Evolutionary conservation across 1,140 invertebrate genomes (phyloP), one percentile per base, ranked within the genome.

Genomic region (Laodelphax striatellus): DNA sequence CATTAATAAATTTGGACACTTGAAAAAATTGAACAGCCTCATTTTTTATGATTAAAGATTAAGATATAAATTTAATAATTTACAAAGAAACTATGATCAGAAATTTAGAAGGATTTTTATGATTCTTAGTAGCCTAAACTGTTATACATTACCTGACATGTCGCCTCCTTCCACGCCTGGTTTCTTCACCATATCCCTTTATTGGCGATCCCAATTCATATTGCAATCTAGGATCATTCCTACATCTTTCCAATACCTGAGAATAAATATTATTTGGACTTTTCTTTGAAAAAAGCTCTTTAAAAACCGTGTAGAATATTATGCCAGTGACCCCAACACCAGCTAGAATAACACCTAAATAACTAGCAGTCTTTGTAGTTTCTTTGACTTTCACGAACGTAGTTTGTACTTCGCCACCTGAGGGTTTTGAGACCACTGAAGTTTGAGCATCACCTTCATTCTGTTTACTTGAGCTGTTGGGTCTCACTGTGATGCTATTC

Each of bases 261-360:
- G 82, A 82, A 69, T 93, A 95, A 60, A 95, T 80, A 67, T 82
- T 88, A 75, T 88, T 90, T 0, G 89, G 83, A 73, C 91, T 94
- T 65, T 88, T 84, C 64, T 80, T 83, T 4, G 90, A 94, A 75
- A 94, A 93, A 19, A 95, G 72, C 74, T 95, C 92, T 58, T 80
- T 79, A 65, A 92, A 88, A 62, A 94, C 81, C 42, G 84, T 80
- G 71, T 87, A 94, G 67, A 92, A 85, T 71, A 95, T 83, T 2
- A 85, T 70, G 52, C 82, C 84, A 22, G 87, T 90, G 0, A 92
- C 79, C 21, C 84, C 85, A 46, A 92, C 68, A 16, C 91, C 90
- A 34, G 81, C 71, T 31, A 92, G 60, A 57, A 94, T 90, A n/a
- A 94, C 81, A 11, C 82, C 82, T 62, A 86, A 78, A 67, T 93